phyloP scores from a whole-genome alignment of 2,888 invertebrate genomes.

The Drosophila lutescens region DNA sequence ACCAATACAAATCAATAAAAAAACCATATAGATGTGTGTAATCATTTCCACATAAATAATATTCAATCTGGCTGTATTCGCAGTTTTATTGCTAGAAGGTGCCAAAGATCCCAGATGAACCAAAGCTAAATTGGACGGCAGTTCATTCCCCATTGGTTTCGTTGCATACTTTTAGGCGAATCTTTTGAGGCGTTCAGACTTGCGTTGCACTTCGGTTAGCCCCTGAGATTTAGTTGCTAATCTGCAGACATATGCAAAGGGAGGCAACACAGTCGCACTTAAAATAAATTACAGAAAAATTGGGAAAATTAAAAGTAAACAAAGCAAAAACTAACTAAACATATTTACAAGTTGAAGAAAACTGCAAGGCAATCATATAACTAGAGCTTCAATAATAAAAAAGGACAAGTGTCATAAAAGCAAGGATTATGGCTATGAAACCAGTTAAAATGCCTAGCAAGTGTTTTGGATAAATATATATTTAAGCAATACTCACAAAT shows the following conservation, averaged over 20 bases:
- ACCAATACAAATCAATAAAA: conserved; percentile 41
- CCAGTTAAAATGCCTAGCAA: conserved; percentile 58
- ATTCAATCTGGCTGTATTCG: conserved; percentile 62
- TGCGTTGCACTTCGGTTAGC: conserved; percentile 30
- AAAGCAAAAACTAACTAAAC: conserved; percentile 55
- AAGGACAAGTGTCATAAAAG: conserved; percentile 57
- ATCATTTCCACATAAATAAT: conserved; percentile 32
- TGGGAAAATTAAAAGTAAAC: conserved; percentile 52
- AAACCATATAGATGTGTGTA: conserved; percentile 44
- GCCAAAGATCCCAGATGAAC: conserved; percentile 56
- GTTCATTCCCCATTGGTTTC: conserved; percentile 41
- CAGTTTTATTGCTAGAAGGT: conserved; percentile 58
- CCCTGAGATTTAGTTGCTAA: conserved; percentile 32
- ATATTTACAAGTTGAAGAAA: conserved; percentile 81
- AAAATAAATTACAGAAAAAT: conserved; percentile 44
- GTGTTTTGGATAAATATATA: conserved; percentile 77
- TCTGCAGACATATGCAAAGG: conserved; percentile 10
- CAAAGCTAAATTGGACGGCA: conserved; percentile 20
- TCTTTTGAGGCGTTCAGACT: conserved; percentile 24
- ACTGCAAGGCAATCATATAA: conserved; percentile 84
- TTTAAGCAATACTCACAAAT: conserved; percentile 55
- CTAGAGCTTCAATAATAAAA: conserved; percentile 83
- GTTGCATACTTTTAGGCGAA: conserved; percentile 64
- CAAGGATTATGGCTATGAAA: conserved; percentile 82
- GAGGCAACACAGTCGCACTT: conserved; percentile 34